A percentile compares a stretch with the other conserved stretches of the same genome.
These are phyloP conservation scores for Perognathus longimembris DNA, from an alignment of 2,113 vertebrate genomes.

Conservation along the genomic window DNA sequence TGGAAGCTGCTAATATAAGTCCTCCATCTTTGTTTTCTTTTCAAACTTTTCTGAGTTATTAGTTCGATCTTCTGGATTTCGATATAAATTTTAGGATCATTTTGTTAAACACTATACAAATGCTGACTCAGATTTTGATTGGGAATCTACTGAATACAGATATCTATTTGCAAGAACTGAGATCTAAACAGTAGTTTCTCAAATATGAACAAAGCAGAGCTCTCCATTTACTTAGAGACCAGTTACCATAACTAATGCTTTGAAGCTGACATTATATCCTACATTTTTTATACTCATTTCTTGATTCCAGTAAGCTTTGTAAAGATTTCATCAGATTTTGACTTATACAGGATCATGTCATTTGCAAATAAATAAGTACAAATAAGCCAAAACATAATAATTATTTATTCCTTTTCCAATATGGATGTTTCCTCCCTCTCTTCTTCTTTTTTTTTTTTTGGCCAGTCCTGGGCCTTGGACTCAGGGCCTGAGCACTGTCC, in stretches of 20 bases:
- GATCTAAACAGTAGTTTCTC: not conserved
- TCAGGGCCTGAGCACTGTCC: too few relatives aligned
- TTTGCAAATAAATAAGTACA: not conserved
- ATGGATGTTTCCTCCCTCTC: not conserved
- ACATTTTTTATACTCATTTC: not conserved
- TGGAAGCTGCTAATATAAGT: not conserved
- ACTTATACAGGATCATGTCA: not conserved
- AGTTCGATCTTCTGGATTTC: not conserved
- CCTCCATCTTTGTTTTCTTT: not conserved
- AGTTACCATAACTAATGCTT: not conserved
- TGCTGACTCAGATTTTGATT: not conserved
- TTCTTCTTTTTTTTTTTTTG: too few relatives aligned
- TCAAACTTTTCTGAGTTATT: conserved; percentile 5
- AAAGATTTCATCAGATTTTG: not conserved
- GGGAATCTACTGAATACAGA: not conserved
- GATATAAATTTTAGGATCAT: not conserved
- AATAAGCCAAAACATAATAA: too few relatives aligned
- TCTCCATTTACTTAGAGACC: not conserved
- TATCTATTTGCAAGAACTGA: not conserved
- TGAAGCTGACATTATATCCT: not conserved
- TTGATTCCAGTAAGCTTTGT: not conserved
- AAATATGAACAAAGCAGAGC: not conserved
- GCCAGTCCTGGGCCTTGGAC: too few relatives aligned
- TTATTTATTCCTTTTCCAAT: not conserved
- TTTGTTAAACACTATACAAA: not conserved